Evolutionary conservation across 2,888 invertebrate genomes (phyloP), one percentile per base, ranked within the genome.

Genomic region (Polydesmus complanatus): DNA sequence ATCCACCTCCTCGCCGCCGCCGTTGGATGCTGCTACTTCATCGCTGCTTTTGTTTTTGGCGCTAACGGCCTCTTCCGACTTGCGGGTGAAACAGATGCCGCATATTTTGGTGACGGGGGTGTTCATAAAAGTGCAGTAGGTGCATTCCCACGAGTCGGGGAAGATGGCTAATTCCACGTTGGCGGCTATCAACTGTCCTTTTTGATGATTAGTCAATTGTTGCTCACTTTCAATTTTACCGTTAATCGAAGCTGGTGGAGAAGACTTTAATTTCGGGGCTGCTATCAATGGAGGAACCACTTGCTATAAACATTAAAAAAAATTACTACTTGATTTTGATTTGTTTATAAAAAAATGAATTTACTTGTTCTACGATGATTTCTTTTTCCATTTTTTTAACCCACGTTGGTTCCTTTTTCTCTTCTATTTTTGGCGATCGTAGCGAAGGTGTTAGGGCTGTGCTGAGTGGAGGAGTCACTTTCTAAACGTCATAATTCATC

Each of bases 101-200:
- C 56, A 56, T 3, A 56, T n/a, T 18, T 3, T 11, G 3, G 56
- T 37, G 22, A 22, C 22, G 14, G 56, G 47, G 3, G 21, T 19
- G 47, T 56, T 56, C 26, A 47, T 27, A 22, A 37, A 56, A 22
- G 3, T 19, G 56, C 56, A 56, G 37, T 56, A 27, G 47, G 14
- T 47, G 47, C 56, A 56, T n/a, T 56, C 56, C 56, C 56, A 56
- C 8, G 56, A n/a, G 3, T 22, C 56, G 11, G 37, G 37, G 37
- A 37, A 37, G 5, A 37, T 37, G 8, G 14, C 37, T 37, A 37
- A 14, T 37, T 37, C 37, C 37, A 37, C 37, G 8, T 37, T 5
- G 8, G 37, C 37, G 5, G 37, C 8, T n/a, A n/a, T n/a, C n/a
- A n/a, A n/a, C n/a, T n/a, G n/a, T n/a, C n/a, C n/a, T n/a, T n/a